phyloP scores from a whole-genome alignment of 2,888 invertebrate genomes.

The Spisula solida region DNA sequence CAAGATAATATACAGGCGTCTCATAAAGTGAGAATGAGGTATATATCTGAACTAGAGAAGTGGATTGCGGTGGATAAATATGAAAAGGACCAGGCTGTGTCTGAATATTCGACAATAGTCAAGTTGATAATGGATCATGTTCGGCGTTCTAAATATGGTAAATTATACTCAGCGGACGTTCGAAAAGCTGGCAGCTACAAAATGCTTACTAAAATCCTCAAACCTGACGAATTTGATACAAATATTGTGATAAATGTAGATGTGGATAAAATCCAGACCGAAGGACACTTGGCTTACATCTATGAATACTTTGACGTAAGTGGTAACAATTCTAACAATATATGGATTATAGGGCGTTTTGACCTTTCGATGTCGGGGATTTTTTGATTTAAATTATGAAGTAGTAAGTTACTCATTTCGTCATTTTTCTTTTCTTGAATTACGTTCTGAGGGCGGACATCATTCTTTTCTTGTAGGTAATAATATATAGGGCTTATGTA shows the following conservation, averaged over 20 bases:
- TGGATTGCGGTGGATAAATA: conserved; percentile 27
- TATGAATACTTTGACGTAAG: conserved; percentile 34
- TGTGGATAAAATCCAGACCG: conserved; percentile 8
- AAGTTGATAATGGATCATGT: conserved; percentile 17
- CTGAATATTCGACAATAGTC: conserved; percentile 8
- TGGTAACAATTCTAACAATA: too few relatives aligned
- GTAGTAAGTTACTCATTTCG: too few relatives aligned
- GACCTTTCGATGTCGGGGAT: too few relatives aligned
- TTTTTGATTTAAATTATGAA: too few relatives aligned
- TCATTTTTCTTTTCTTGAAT: too few relatives aligned
- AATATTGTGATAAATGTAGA: conserved; percentile 19
- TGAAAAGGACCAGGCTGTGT: conserved; percentile 5
- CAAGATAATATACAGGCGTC: background rate
- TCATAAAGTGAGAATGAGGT: background rate
- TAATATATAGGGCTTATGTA: too few relatives aligned
- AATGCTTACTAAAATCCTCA: conserved; percentile 32
- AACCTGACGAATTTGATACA: conserved; percentile 38
- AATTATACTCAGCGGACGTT: conserved; percentile 34
- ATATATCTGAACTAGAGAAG: conserved; percentile 8
- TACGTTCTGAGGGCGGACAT: too few relatives aligned
- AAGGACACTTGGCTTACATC: conserved; percentile 17
- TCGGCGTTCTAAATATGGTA: background rate
- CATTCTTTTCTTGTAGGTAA: too few relatives aligned
- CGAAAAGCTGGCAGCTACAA: conserved; percentile 38
- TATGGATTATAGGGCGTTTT: too few relatives aligned